Conservation (phyloP, 2,888 invertebrate genomes). For the Cabera pusaria region DNA sequence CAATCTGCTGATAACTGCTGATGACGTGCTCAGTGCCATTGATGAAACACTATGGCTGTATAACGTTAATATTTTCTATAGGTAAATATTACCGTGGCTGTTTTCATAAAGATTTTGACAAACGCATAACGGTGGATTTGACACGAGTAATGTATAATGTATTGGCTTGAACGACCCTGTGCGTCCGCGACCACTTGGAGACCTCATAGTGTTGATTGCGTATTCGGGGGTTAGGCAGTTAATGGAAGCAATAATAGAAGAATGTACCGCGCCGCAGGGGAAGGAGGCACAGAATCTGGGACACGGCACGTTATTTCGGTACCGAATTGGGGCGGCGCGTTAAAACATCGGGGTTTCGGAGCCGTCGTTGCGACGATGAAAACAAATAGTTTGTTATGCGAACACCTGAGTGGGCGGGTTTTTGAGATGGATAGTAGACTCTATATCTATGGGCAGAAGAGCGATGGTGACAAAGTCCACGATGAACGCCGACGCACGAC, state of each 20-base stretch:
- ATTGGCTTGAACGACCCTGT: no score
- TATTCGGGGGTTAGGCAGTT: slow-evolving; percentile 25
- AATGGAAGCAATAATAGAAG: slow-evolving; percentile 43
- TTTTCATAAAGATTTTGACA: no score
- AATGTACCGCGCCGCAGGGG: slow-evolving; percentile 41
- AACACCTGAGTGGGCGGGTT: slow-evolving; percentile 60
- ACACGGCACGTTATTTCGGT: slow-evolving; percentile 72
- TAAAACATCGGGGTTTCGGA: slow-evolving; percentile 71
- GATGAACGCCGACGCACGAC: slow-evolving; percentile 32
- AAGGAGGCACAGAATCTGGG: slow-evolving; percentile 61
- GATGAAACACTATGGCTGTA: slow-evolving; percentile 26
- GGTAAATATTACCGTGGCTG: no score
- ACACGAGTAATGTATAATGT: no score
- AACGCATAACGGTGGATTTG: no score
- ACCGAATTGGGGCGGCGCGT: slow-evolving; percentile 73
- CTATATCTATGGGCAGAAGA: slow-evolving; percentile 36
- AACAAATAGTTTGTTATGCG: slow-evolving; percentile 60
- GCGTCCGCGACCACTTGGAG: no score
- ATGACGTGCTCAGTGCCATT: no score
- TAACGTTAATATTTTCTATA: no score
- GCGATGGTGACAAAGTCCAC: slow-evolving; percentile 34
- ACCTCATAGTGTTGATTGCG: no score
- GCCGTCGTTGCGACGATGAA: slow-evolving; percentile 50
- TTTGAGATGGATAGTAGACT: slow-evolving; percentile 37
- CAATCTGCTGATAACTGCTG: no score